Evolutionary conservation across 1,140 invertebrate species (phyloP).

Genomic region (Ceratosolen solmsi): DNA sequence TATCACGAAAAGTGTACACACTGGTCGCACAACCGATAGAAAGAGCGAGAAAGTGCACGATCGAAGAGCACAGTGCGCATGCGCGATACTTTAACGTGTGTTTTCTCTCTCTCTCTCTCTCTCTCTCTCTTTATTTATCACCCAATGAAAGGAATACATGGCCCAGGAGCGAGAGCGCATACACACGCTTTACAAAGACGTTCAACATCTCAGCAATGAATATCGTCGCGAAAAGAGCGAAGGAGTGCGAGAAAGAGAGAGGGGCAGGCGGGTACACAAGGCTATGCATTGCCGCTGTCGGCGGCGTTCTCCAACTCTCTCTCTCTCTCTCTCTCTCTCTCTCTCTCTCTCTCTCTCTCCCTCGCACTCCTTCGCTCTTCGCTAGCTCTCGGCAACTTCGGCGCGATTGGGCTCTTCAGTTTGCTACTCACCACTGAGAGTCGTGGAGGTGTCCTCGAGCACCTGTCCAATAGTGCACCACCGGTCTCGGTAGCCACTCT

Average conservation of each 20-base stretch:
- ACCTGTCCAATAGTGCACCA: neutral
- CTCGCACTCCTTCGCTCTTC: neutral
- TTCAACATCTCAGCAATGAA: constrained; percentile 28
- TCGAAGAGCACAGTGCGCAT: neutral
- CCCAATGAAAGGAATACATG: neutral
- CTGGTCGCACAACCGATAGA: too few relatives aligned
- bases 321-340: neutral
- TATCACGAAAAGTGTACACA: too few relatives aligned
- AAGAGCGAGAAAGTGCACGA: neutral
- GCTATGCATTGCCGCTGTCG: neutral
- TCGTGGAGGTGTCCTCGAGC: neutral
- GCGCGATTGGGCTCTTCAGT: constrained; percentile 26
- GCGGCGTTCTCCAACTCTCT: constrained; percentile 15
- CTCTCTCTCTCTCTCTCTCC: neutral
- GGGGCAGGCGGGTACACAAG: constrained; percentile 7
- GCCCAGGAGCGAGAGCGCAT: neutral
- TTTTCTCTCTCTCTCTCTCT: constrained; percentile 35
- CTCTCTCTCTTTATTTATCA: neutral
- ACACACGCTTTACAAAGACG: constrained; percentile 1
- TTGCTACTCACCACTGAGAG: constrained; percentile 18
- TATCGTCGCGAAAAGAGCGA: neutral
- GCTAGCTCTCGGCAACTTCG: neutral
- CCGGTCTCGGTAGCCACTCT: neutral
- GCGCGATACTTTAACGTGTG: neutral
- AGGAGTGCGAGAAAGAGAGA: neutral